Conservation (phyloP, 1,140 invertebrate species). For the Aporrectodea caliginosa region DNA sequence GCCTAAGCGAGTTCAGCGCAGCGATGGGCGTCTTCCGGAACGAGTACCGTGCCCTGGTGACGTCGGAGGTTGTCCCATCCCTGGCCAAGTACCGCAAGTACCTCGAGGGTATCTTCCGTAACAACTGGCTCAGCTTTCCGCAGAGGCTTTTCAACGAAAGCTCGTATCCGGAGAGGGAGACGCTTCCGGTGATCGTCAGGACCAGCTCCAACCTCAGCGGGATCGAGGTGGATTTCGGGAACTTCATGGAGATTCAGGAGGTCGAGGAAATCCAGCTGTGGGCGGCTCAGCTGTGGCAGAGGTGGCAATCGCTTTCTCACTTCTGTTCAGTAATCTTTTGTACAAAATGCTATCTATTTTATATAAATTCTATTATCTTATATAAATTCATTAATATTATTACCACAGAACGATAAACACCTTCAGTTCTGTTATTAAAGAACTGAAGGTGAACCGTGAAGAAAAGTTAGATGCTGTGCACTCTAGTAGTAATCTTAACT, state of each 20-base stretch:
- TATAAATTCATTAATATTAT: too few relatives aligned
- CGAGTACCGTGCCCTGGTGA: not conserved
- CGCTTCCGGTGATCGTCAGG: not conserved
- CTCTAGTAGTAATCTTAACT: too few relatives aligned
- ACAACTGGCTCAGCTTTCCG: conserved; percentile 26
- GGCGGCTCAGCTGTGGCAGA: conserved; percentile 28
- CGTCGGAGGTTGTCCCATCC: not conserved
- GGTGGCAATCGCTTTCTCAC: too few relatives aligned
- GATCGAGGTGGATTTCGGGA: conserved; percentile 22
- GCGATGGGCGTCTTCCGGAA: not conserved
- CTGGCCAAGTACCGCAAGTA: conserved; percentile 14
- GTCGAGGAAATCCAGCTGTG: conserved; percentile 29
- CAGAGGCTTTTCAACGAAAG: conserved; percentile 22
- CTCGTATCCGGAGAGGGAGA: not conserved
- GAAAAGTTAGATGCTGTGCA: too few relatives aligned
- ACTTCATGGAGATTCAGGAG: conserved; percentile 26
- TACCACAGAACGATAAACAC: too few relatives aligned
- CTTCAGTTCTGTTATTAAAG: too few relatives aligned
- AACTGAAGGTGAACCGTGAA: too few relatives aligned
- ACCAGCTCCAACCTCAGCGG: conserved; percentile 12
- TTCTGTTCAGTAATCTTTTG: too few relatives aligned
- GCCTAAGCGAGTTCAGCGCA: conserved; percentile 1
- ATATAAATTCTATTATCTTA: too few relatives aligned
- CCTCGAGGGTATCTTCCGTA: not conserved
- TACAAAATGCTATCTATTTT: too few relatives aligned